Evolutionary conservation across 92 coral and sea anemone species (phyloP), one percentile per base, ranked within the genome.

Genomic region (Metridium senile): DNA sequence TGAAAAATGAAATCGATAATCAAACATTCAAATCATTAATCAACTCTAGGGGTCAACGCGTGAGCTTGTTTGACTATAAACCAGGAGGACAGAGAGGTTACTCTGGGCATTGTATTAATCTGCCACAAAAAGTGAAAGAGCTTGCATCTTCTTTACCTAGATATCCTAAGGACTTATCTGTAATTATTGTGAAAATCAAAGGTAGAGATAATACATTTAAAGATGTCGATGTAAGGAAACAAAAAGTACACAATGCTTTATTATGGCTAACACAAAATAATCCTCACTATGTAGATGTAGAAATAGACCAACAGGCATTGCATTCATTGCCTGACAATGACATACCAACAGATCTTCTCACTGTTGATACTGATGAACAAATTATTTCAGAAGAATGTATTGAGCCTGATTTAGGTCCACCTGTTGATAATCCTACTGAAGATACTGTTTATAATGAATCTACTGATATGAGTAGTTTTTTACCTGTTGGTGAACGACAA

Each of bases 401-500:
- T 85, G 86, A 68, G 73, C 81, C 58, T 68, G 89, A 85, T 23
- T 51, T 74, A 35, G 89, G 89, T 13, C 89, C 89, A 17, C 74
- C 76, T 51, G 71, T 58, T 75, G 78, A 49, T 9, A 84, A 84
- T 74, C 66, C 84, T 49, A 74, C 47, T 61, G 86, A 88, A 33
- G 86, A 84, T 71, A 70, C 46, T 30, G 89, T 88, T 67, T 88
- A 84, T 71, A 80, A 80, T 84, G 74, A 78, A 22, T 74, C 82
- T 65, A 62, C 83, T 31, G 93, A 84, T 65, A 84, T 84, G 80
- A 84, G 86, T 84, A 88, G 81, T 84, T 80, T 88, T 25, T 52
- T 87, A 78, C 92, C 92, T 47, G 87, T 86, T 76, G 87, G 87
- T 68, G 49, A 86, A 75, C 87, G 82, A 70, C 67, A 86, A 39